These are phyloP conservation scores for Gnathonemus longibarbis DNA, from an alignment of 2,113 vertebrate genomes.

Conservation along the genomic window DNA sequence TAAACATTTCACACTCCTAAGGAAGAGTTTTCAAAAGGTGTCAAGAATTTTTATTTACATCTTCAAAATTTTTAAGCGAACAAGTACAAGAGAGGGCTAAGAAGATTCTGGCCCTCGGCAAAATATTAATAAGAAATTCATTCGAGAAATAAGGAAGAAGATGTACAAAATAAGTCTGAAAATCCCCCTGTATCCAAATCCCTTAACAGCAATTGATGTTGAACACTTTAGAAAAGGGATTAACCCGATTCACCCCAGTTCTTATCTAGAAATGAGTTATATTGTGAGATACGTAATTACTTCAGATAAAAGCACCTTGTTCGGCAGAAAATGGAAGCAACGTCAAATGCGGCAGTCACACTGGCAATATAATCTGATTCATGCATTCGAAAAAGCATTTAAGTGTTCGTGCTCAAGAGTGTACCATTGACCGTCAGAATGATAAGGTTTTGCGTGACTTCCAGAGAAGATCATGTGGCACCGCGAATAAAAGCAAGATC, in stretches of 20 bases:
- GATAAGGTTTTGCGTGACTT: background rate
- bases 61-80: background rate
- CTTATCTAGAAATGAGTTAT: slow-evolving; percentile 1
- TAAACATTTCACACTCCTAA: background rate
- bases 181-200: slow-evolving; percentile 3
- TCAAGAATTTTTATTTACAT: background rate
- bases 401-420: background rate
- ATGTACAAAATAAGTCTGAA: background rate
- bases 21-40: background rate
- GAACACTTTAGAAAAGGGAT: background rate
- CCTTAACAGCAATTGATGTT: background rate
- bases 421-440: background rate
- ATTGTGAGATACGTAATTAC: background rate
- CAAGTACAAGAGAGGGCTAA: background rate
- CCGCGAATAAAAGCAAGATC: background rate
- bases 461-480: background rate
- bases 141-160: background rate
- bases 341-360: background rate
- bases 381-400: background rate
- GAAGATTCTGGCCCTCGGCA: background rate
- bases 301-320: background rate
- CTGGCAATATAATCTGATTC: background rate
- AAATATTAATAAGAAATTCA: background rate
- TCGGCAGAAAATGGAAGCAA: background rate
- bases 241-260: background rate